Percentiles rank a stretch among this genome's conserved stretches.
Evolutionary conservation across 2,113 vertebrate genomes (phyloP).

Genomic region (Phrynocephalus versicolor): DNA sequence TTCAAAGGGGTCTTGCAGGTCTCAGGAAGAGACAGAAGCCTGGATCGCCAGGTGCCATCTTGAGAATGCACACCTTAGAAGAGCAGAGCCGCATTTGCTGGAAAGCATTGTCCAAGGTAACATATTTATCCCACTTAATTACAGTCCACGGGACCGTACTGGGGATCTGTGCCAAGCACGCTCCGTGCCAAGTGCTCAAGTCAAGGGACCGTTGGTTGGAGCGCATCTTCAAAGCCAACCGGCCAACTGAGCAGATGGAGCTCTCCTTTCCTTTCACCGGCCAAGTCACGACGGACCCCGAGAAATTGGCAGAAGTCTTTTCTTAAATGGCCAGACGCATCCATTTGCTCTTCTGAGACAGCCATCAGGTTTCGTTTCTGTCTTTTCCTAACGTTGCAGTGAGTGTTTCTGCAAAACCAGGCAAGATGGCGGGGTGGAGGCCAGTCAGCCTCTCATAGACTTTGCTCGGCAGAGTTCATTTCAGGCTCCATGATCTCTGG

Average conservation of each 20-base stretch:
- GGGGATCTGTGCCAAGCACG: conserved; percentile 21
- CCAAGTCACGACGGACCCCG: background rate
- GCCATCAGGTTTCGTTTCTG: background rate
- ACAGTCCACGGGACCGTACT: conserved; percentile 7
- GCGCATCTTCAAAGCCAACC: background rate
- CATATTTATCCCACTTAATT: conserved; percentile 41
- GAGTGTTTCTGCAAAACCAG: background rate
- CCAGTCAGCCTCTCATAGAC: background rate
- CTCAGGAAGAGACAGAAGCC: background rate
- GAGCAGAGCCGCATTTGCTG: background rate
- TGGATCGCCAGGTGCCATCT: background rate
- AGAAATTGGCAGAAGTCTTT: background rate
- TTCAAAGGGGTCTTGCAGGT: background rate
- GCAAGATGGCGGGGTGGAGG: background rate
- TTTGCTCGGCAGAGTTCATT: background rate
- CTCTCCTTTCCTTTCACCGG: background rate
- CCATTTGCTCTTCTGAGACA: background rate
- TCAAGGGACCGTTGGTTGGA: conserved; percentile 10
- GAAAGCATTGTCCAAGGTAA: conserved; percentile 22
- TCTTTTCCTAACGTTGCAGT: background rate
- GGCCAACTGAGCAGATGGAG: conserved; percentile 17
- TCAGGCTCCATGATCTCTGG: background rate
- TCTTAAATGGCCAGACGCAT: background rate
- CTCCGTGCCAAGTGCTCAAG: conserved; percentile 9
- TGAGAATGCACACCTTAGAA: background rate